phyloP scores from a whole-genome alignment of 2,113 vertebrate species.

The Charadrius vociferus region DNA sequence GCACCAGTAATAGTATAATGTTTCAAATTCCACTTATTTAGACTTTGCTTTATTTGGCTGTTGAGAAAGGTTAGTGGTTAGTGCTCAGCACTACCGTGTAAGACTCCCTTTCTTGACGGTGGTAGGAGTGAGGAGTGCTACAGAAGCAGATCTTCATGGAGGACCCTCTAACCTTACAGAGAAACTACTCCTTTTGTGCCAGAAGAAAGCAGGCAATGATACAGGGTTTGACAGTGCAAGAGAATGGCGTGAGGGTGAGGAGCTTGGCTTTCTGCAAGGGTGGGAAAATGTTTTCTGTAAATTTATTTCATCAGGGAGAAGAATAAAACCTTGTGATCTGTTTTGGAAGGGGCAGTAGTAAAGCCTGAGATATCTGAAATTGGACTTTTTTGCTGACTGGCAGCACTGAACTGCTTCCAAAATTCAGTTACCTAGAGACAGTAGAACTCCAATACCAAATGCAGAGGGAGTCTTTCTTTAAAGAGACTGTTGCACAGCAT shows the following conservation, averaged over 20 bases:
- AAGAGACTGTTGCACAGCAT: background rate
- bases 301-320: background rate
- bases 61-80: background rate
- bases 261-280: background rate
- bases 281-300: background rate
- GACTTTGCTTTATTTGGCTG: conserved; percentile 13
- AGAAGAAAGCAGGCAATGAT: background rate
- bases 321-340: background rate
- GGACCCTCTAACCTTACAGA: background rate
- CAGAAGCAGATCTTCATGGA: background rate
- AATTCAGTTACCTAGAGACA: background rate
- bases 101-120: background rate
- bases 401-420: conserved; percentile 20
- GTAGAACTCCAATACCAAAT: background rate
- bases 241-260: background rate
- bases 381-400: background rate
- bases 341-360: background rate
- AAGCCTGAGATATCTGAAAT: background rate
- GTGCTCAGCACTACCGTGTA: background rate
- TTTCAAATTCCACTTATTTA: conserved; percentile 1
- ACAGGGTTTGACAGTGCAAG: background rate
- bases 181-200: background rate
- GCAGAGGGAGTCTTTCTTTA: background rate
- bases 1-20: background rate
- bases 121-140: background rate